Base-by-base conservation (phyloP, 2,797 vertebrate species). In the Halcyon leucocephala region DNA sequence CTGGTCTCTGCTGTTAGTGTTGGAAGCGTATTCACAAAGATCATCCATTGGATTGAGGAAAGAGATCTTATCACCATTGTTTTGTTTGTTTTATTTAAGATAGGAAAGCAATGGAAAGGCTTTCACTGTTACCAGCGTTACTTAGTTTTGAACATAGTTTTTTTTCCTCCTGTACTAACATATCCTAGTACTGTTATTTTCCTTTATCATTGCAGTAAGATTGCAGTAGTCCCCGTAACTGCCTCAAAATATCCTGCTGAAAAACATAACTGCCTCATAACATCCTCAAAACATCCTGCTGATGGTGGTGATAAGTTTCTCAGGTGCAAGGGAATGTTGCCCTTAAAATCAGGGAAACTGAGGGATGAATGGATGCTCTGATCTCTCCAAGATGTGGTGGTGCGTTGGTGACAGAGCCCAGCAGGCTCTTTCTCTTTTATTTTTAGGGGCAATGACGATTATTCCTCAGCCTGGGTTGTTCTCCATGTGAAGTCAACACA, bases 21-120 rank as follows among this genome's bases (percentile, higher is more conserved):
- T 97, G 93, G 96, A 96, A 91, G 54, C 70, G 5, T 72, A 69
- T 31, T 82, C 66, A 29, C 39, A 86, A 65, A 84, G 70, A 95
- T 97, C 90, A 92, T 94, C 83, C 88, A 65, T 4, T 90, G 96
- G 90, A 94, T 92, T 92, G 81, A 92, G 88, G 83, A 95, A 87
- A 78, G 48, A 90, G 95, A 95, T 97, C 80, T 86, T 95, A 97
- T 97, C 94, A 44, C 66, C 22, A 3, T 90, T 86, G 14, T 91
- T 93, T 93, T 96, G 73, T 96, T 95, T 95, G 66, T 95, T 95
- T 94, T 95, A 89, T 82, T 95, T 77, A 87, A 94, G 83, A 46
- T 31, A 9, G 44, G 73, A 70, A 87, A 82, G 42, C 60, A 89
- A 79, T 48, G 33, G 58, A 79, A 93, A 79, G 55, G 11, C 41